Evolutionary conservation across 2,888 invertebrate species (phyloP).

Genomic region (Hirtodrosophila trivittata): DNA sequence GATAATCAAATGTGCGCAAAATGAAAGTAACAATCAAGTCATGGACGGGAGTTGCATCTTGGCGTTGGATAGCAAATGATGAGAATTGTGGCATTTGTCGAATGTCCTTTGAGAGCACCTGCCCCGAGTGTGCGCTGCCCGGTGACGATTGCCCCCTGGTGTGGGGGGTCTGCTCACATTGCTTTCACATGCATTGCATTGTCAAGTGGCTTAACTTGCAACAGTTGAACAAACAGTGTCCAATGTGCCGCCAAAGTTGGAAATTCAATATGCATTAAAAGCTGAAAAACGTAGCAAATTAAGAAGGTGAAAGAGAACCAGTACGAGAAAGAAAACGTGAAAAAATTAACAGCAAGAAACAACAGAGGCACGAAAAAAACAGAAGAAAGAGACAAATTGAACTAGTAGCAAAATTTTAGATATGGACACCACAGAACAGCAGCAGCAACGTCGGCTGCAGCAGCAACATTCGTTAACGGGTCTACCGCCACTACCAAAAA

Average conservation of each 20-base stretch:
- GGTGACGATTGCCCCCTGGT: slow-evolving; percentile 99
- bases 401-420: slow-evolving; percentile 35
- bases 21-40: slow-evolving; percentile 84
- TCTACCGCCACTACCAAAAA: slow-evolving; percentile 94
- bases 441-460: slow-evolving; percentile 31
- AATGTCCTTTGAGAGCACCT: slow-evolving; percentile 99
- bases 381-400: slow-evolving; percentile 16
- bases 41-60: slow-evolving; percentile 98
- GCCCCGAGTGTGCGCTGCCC: slow-evolving; percentile 98
- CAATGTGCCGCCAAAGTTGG: slow-evolving; percentile 99
- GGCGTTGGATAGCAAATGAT: slow-evolving; percentile 99
- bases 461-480: slow-evolving; percentile 84
- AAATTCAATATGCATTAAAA: slow-evolving; percentile 93
- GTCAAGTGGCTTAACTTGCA: slow-evolving; percentile 99
- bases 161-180: slow-evolving; percentile 99
- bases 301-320: slow-evolving; percentile 22
- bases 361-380: slow-evolving; percentile 25
- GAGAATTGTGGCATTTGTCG: slow-evolving; percentile 99
- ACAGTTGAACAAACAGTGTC: slow-evolving; percentile 93
- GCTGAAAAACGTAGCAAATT: slow-evolving; percentile 1
- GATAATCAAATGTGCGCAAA: slow-evolving; percentile 74
- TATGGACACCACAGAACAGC: slow-evolving; percentile 69
- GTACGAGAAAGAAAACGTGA: no score
- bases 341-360: slow-evolving; percentile 22
- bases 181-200: slow-evolving; percentile 99